phyloP scores from a whole-genome alignment of 2,888 invertebrate species.

The Gonocerus acuteangulatus region DNA sequence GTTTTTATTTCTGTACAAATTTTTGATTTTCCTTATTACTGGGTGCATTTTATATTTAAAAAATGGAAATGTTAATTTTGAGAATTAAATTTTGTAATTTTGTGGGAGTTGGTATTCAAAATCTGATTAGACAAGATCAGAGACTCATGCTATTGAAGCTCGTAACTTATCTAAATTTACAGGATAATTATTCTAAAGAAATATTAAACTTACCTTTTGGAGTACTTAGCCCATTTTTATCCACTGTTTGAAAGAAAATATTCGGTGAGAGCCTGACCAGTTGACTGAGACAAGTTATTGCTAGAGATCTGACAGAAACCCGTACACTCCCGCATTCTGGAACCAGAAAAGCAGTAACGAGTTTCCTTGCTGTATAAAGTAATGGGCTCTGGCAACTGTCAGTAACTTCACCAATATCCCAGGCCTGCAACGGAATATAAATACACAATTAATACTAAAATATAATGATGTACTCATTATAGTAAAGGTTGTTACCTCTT shows the following conservation, averaged over 20 bases:
- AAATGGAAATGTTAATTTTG: too few species aligned
- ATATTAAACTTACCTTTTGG: constrained; percentile 35
- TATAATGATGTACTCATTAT: not conserved
- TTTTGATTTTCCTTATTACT: too few species aligned
- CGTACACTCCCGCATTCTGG: constrained; percentile 59
- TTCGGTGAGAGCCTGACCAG: constrained; percentile 67
- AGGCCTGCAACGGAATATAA: constrained; percentile 35
- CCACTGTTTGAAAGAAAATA: constrained; percentile 53
- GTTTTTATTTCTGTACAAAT: too few species aligned
- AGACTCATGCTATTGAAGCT: too few species aligned
- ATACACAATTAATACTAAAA: not conserved
- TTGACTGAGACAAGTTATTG: constrained; percentile 69
- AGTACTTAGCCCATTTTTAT: constrained; percentile 33
- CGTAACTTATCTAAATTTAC: too few species aligned
- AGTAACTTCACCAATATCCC: constrained; percentile 58
- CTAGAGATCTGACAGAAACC: constrained; percentile 84
- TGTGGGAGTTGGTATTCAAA: too few species aligned
- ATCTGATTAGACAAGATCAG: too few species aligned
- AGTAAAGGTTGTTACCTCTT: too few species aligned
- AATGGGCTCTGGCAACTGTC: constrained; percentile 58
- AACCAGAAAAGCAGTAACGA: constrained; percentile 65
- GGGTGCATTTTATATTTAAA: too few species aligned
- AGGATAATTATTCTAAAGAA: too few species aligned
- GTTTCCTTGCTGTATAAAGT: constrained; percentile 62
- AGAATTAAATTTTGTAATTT: too few species aligned